phyloP scores from a whole-genome alignment of 2,888 invertebrate genomes.

The Oligia latruncula region DNA sequence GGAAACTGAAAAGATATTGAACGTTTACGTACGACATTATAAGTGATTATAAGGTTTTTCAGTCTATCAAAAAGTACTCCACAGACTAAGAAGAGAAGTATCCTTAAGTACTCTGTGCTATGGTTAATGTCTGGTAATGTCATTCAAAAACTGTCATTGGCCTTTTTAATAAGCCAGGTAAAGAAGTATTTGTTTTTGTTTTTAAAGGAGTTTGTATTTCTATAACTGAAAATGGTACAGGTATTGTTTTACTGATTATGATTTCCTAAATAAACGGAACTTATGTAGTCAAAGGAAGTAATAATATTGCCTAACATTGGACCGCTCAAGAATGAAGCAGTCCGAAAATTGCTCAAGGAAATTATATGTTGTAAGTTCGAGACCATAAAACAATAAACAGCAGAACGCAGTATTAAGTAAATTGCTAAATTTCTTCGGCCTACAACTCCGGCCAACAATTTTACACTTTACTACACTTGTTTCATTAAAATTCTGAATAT shows the following conservation, averaged over 20 bases:
- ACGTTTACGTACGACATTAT: constrained; percentile 65
- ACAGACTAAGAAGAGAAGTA: no score
- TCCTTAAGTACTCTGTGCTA: no score
- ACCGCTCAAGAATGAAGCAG: constrained; percentile 63
- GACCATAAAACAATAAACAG: constrained; percentile 71
- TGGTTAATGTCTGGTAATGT: constrained; percentile 33
- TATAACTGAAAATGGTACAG: background rate
- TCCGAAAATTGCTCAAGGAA: constrained; percentile 65
- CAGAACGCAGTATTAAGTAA: constrained; percentile 68
- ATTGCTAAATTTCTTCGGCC: constrained; percentile 69
- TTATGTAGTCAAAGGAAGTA: constrained; percentile 50
- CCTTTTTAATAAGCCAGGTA: background rate
- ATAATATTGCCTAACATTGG: constrained; percentile 61
- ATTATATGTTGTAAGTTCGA: constrained; percentile 68
- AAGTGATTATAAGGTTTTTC: no score
- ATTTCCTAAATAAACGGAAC: constrained; percentile 1
- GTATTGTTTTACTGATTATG: background rate
- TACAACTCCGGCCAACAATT: constrained; percentile 59
- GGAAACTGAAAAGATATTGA: constrained; percentile 65
- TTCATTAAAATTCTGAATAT: constrained; percentile 54
- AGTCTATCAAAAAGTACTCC: no score
- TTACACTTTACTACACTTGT: constrained; percentile 56
- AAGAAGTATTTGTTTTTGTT: background rate
- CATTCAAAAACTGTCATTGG: constrained; percentile 11
- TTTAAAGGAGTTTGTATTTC: constrained; percentile 33